A percentile compares a stretch with the other conserved stretches of the same genome.
Evolutionary conservation across 2,888 invertebrate genomes (phyloP).

Genomic region (Drosophila multiciliata): DNA sequence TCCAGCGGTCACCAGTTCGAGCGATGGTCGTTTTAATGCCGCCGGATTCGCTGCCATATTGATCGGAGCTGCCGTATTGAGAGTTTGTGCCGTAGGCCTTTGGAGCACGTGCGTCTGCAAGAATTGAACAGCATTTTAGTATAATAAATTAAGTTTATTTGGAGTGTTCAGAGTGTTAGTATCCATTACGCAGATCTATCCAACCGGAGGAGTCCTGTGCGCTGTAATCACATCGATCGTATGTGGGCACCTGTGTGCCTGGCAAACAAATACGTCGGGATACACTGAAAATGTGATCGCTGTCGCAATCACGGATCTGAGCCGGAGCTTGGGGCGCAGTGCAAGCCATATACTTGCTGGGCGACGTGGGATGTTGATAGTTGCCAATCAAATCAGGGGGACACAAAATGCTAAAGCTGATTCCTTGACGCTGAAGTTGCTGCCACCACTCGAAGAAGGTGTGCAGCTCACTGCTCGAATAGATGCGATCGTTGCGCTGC

Average conservation of each 20-base stretch:
- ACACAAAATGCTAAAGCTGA: constrained; percentile 33
- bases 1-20: constrained; percentile 74
- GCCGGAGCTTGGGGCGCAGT: constrained; percentile 86
- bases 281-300: constrained; percentile 85
- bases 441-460: constrained; percentile 61
- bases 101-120: constrained; percentile 62
- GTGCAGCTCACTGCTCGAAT: constrained; percentile 38
- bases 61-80: constrained; percentile 14
- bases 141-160: neutral
- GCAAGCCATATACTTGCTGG: constrained; percentile 88
- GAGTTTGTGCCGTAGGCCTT: constrained; percentile 26
- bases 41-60: constrained; percentile 32
- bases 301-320: constrained; percentile 86
- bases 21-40: constrained; percentile 39
- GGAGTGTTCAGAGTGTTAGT: constrained; percentile 47
- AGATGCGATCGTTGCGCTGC: constrained; percentile 59
- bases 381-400: constrained; percentile 56
- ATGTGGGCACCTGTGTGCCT: constrained; percentile 85
- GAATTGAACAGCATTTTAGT: constrained; percentile 4
- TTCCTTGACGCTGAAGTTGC: constrained; percentile 15
- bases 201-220: constrained; percentile 19
- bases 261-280: constrained; percentile 86
- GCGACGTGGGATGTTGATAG: constrained; percentile 85
- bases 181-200: constrained; percentile 61
- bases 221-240: constrained; percentile 58